Evolutionary conservation across 2,888 invertebrate genomes (phyloP).

Genomic region (Lordiphosa andalusiaca): DNA sequence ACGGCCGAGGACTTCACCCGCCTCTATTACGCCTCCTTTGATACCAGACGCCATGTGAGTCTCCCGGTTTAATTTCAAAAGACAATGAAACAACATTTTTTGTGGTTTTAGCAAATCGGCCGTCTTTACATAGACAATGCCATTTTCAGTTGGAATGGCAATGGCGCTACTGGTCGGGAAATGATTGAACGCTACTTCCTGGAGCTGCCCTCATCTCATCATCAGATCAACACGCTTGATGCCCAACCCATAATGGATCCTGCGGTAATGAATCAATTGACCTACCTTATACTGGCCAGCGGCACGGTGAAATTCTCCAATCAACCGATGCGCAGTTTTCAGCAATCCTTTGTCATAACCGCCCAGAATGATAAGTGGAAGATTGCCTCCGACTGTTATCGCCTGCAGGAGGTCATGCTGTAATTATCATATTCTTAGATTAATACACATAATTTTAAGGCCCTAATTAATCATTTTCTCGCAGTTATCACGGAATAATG

Average conservation of each 20-base stretch:
- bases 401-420: slow-evolving; percentile 84
- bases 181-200: slow-evolving; percentile 92
- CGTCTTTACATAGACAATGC: slow-evolving; percentile 92
- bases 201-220: slow-evolving; percentile 90
- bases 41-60: slow-evolving; percentile 90
- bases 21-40: slow-evolving; percentile 93
- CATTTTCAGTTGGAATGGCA: slow-evolving; percentile 96
- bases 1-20: slow-evolving; percentile 94
- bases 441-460: too few species aligned
- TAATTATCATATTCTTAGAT: not conserved
- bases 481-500: too few species aligned
- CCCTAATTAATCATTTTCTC: too few species aligned
- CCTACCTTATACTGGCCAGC: slow-evolving; percentile 90
- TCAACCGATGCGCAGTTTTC: slow-evolving; percentile 85
- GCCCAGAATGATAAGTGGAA: slow-evolving; percentile 96
- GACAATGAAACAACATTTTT: not conserved
- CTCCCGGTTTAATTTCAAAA: not conserved
- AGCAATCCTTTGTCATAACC: slow-evolving; percentile 93
- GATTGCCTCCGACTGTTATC: slow-evolving; percentile 93
- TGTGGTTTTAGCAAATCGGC: slow-evolving; percentile 84
- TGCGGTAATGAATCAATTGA: slow-evolving; percentile 88
- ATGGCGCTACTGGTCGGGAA: slow-evolving; percentile 89
- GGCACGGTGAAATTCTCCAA: slow-evolving; percentile 89
- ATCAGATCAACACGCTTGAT: slow-evolving; percentile 89
- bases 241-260: slow-evolving; percentile 91